A percentile compares a stretch with the other conserved stretches of the same genome.
phyloP scores from a whole-genome alignment of 2,113 vertebrate genomes.

The Oxyruncus cristatus region DNA sequence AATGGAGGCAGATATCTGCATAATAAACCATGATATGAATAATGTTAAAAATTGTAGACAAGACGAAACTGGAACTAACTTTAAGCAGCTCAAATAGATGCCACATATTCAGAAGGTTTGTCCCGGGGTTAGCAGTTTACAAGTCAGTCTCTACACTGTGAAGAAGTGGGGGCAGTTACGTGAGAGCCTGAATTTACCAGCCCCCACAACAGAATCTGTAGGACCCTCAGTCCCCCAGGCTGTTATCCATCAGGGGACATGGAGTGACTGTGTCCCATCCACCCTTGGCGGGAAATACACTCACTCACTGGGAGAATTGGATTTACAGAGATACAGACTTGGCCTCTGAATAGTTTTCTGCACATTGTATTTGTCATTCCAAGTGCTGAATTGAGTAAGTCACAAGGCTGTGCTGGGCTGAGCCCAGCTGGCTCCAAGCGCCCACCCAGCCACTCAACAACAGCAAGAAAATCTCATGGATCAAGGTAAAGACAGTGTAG shows the following conservation, averaged over 20 bases:
- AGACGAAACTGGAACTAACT: background rate
- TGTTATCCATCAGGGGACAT: too few relatives aligned
- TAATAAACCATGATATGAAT: background rate
- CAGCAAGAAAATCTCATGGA: background rate
- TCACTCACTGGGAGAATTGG: background rate
- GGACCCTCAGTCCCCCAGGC: accelerated
- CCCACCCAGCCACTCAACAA: background rate
- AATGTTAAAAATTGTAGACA: background rate
- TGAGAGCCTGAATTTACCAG: background rate
- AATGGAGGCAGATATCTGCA: background rate
- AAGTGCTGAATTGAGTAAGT: background rate
- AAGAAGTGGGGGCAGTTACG: background rate
- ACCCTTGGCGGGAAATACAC: accelerated
- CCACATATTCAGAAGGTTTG: background rate
- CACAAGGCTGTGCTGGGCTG: accelerated
- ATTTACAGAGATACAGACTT: background rate
- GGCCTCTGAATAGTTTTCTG: background rate
- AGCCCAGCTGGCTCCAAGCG: accelerated
- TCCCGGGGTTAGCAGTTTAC: background rate
- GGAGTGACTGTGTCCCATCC: background rate
- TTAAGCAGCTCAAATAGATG: background rate
- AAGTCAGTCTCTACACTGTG: background rate
- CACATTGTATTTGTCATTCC: accelerated
- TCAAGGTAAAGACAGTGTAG: background rate
- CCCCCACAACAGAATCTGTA: accelerated